Conservation (phyloP, 1,140 invertebrate genomes). For the Temnothorax curvispinosus region DNA sequence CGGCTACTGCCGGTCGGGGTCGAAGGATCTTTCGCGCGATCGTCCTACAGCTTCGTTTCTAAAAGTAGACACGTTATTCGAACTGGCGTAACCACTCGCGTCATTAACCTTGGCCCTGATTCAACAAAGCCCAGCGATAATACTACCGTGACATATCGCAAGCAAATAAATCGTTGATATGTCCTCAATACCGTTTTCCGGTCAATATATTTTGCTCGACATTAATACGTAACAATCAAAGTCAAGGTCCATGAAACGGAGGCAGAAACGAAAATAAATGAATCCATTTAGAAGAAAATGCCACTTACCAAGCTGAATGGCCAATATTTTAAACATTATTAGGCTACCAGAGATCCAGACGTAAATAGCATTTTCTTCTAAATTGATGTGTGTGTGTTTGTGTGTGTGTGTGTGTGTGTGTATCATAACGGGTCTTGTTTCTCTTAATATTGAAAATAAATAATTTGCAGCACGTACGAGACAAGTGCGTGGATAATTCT, state of each 20-base stretch:
- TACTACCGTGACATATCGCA: background rate
- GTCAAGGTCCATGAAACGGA: background rate
- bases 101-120: constrained; percentile 49
- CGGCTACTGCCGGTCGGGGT: background rate
- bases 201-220: background rate
- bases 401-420: background rate
- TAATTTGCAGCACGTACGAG: background rate
- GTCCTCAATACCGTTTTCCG: background rate
- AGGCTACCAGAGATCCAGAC: too few relatives aligned
- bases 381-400: too few relatives aligned
- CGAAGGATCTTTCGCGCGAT: background rate
- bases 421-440: too few relatives aligned
- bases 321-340: too few relatives aligned
- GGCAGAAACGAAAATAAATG: too few relatives aligned
- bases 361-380: too few relatives aligned
- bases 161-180: background rate
- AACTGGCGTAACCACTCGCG: constrained; percentile 18
- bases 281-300: too few relatives aligned
- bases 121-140: constrained; percentile 2
- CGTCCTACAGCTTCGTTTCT: background rate
- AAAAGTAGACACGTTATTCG: constrained; percentile 28
- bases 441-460: background rate
- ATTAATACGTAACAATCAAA: background rate
- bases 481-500: background rate
- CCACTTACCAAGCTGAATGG: too few relatives aligned